phyloP scores from a whole-genome alignment of 2,888 invertebrate species.

The Archaeoteleia sp. region DNA sequence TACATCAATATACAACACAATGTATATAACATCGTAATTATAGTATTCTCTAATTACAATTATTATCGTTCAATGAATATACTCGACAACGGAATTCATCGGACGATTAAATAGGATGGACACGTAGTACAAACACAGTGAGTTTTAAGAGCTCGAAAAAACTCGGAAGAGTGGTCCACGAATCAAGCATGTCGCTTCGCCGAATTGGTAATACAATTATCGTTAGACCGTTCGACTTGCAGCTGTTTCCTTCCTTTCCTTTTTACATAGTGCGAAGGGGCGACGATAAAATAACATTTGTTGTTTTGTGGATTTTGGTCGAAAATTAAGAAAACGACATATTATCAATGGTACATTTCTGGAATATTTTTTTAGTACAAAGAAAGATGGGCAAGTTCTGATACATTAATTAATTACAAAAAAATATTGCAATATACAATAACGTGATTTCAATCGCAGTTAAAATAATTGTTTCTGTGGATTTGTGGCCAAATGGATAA shows the following conservation, averaged over 20 bases:
- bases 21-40: slow-evolving; percentile 71
- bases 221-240: slow-evolving; percentile 39
- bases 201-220: slow-evolving; percentile 49
- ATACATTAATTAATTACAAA: too few species aligned
- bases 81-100: slow-evolving; percentile 67
- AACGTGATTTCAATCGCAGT: too few species aligned
- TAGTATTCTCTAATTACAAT: slow-evolving; percentile 70
- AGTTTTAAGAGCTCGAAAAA: slow-evolving; percentile 54
- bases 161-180: slow-evolving; percentile 37
- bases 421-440: too few species aligned
- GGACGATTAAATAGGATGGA: slow-evolving; percentile 70
- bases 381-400: too few species aligned
- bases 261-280: slow-evolving; percentile 23
- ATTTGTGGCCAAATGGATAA: too few species aligned
- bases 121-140: slow-evolving; percentile 66
- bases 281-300: slow-evolving; percentile 19
- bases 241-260: slow-evolving; percentile 40
- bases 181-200: slow-evolving; percentile 38
- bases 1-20: slow-evolving; percentile 73
- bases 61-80: slow-evolving; percentile 55
- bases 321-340: slow-evolving; percentile 16
- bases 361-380: too few species aligned
- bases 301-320: slow-evolving; percentile 38
- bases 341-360: neutral
- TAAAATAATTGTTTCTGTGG: too few species aligned